These are phyloP conservation scores for Urocynchramus pylzowi DNA, from an alignment of 2,113 vertebrate species.

Conservation along the genomic window DNA sequence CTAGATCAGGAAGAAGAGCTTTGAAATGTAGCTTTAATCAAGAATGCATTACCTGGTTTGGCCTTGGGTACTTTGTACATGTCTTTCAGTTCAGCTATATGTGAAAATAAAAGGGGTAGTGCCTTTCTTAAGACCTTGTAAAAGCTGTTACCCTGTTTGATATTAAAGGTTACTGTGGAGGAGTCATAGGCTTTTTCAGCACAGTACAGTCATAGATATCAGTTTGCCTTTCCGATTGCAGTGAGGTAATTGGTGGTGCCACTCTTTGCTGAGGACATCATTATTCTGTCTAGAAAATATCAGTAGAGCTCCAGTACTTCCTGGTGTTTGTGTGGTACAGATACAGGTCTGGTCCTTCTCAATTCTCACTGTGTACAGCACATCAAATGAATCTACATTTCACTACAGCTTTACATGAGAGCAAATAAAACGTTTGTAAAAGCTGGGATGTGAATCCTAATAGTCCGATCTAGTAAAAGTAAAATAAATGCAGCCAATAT, in stretches of 20 bases:
- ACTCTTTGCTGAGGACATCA: neutral
- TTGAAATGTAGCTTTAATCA: neutral
- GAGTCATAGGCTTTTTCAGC: neutral
- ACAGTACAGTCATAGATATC: neutral
- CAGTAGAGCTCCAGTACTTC: neutral
- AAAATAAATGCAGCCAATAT: neutral
- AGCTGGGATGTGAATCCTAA: neutral
- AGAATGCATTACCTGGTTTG: neutral
- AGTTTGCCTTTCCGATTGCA: constrained; percentile 4
- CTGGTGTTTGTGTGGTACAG: neutral
- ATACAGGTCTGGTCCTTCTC: neutral
- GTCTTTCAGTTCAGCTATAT: neutral
- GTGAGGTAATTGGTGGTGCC: neutral
- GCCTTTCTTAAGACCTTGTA: neutral
- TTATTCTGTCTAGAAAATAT: constrained; percentile 29
- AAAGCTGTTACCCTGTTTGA: neutral
- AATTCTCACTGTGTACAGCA: neutral
- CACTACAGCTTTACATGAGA: neutral
- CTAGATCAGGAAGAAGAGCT: neutral
- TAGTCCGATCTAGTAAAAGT: neutral
- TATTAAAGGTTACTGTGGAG: constrained; percentile 1
- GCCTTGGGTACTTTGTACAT: neutral
- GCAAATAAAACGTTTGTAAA: neutral
- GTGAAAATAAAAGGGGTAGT: neutral
- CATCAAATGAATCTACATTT: neutral